Conservation (phyloP, 2,113 vertebrate genomes). For the Anhinga rufa region DNA sequence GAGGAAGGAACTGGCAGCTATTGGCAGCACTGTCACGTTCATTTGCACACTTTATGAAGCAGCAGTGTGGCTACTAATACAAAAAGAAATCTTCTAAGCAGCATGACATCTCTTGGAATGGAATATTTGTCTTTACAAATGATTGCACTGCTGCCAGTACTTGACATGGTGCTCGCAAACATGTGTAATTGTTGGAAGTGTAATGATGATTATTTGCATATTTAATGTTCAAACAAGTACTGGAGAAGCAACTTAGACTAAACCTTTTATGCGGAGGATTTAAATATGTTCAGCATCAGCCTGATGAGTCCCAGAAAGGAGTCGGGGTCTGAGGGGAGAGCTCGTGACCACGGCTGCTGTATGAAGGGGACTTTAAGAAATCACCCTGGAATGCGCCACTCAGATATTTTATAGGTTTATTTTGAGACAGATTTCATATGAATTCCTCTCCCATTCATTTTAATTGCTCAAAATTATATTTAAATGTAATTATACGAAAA, state of each 20-base stretch:
- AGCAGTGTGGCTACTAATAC: conserved; percentile 88
- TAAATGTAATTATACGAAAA: conserved; percentile 38
- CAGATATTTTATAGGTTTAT: conserved; percentile 8
- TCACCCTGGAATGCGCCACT: background rate
- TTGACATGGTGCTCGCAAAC: conserved; percentile 84
- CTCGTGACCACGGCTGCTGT: background rate
- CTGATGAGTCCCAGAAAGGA: conserved; percentile 69
- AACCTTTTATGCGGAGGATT: conserved; percentile 77
- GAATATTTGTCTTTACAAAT: conserved; percentile 86
- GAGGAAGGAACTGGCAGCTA: conserved; percentile 78
- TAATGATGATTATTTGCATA: conserved; percentile 88
- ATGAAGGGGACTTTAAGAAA: conserved; percentile 23
- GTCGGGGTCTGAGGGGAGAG: conserved; percentile 38
- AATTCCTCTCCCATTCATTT: conserved; percentile 38
- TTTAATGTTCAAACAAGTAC: conserved; percentile 84
- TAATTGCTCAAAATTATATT: conserved; percentile 60
- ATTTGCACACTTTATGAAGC: conserved; percentile 86
- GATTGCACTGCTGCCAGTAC: conserved; percentile 81
- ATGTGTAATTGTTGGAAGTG: conserved; percentile 85
- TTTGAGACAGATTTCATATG: conserved; percentile 45
- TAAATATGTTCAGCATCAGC: conserved; percentile 70
- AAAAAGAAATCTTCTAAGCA: conserved; percentile 89
- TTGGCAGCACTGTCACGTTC: conserved; percentile 76
- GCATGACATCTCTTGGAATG: conserved; percentile 97
- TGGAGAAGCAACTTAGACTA: conserved; percentile 78